A percentile compares a stretch with the other conserved stretches of the same genome.
Conservation (phyloP, 2,797 vertebrate genomes). For the Ctenopoma multispine region DNA sequence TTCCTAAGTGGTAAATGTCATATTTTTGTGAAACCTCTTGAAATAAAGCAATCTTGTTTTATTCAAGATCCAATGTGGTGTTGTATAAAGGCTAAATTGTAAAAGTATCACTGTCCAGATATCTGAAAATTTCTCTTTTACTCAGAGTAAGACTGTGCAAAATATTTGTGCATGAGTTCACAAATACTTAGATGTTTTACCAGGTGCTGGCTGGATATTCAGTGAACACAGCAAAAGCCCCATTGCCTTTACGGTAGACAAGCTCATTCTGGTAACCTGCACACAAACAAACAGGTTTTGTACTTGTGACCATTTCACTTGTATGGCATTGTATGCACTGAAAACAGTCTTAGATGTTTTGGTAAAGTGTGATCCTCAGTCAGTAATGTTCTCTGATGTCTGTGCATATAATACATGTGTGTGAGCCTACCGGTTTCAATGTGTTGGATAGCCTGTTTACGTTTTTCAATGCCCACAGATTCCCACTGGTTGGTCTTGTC, state of each 20-base stretch:
- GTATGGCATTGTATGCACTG: neutral
- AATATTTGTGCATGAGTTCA: neutral
- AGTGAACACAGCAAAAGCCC: conserved; percentile 76
- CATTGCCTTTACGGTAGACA: conserved; percentile 73
- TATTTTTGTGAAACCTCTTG: too few relatives aligned
- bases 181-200: conserved; percentile 68
- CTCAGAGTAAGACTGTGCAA: neutral
- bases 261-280: conserved; percentile 64
- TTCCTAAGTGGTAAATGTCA: too few relatives aligned
- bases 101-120: too few relatives aligned
- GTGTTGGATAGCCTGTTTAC: conserved; percentile 70
- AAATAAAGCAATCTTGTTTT: too few relatives aligned
- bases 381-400: neutral
- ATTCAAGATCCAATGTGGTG: too few relatives aligned
- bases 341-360: neutral
- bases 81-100: too few relatives aligned
- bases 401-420: neutral
- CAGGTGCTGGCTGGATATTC: conserved; percentile 77
- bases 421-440: conserved; percentile 82
- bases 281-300: neutral
- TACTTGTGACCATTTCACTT: neutral
- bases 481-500: conserved; percentile 89
- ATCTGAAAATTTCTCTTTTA: too few relatives aligned
- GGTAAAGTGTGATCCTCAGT: neutral
- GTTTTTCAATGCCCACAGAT: conserved; percentile 66